Evolutionary conservation across 2,888 invertebrate genomes (phyloP), one percentile per base, ranked within the genome.

Genomic region (Archips xylosteana): DNA sequence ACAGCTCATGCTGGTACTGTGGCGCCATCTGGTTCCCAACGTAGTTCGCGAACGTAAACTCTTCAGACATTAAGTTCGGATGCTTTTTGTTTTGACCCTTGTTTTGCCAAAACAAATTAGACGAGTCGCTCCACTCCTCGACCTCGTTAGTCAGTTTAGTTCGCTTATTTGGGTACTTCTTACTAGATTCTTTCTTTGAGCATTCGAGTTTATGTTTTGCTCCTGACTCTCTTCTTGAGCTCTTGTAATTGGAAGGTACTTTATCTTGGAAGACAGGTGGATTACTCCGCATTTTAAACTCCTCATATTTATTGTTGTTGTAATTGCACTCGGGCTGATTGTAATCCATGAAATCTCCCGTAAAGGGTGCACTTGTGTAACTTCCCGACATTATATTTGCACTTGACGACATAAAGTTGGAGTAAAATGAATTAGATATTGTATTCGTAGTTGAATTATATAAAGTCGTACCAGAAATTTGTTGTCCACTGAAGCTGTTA

Each of bases 141-240:
- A 83, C 81, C 34, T 94, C 94, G 66, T 82, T 87, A 75, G 81
- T 87, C 47, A 89, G 57, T 82, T 94, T 94, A 10, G 88, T 71
- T 78, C 90, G 86, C 81, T 94, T 94, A 77, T 84, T 93, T 81
- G 90, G 92, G 82, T 89, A 94, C 76, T 94, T 94, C 78, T 94
- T 94, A 78, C 75, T 90, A 0, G 90, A 83, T 60, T 94, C 94
- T 71, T 94, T 94, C 79, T 94, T 94, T n/a, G 91, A 88, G 83
- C 92, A 94, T 80, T 94, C 94, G 60, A 94, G 77, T 81, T 94
- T 94, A 76, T 94, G 94, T 81, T 94, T 94, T 1, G 89, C 83
- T n/a, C 89, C 84, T 0, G 92, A 86, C 76, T 94, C 94, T 79
- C 92, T 84, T 76, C 91, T 87, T 0, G 91, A 86, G 76, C 83